Base-by-base conservation (phyloP, 2,113 vertebrate species). In the Hippolais icterina region DNA sequence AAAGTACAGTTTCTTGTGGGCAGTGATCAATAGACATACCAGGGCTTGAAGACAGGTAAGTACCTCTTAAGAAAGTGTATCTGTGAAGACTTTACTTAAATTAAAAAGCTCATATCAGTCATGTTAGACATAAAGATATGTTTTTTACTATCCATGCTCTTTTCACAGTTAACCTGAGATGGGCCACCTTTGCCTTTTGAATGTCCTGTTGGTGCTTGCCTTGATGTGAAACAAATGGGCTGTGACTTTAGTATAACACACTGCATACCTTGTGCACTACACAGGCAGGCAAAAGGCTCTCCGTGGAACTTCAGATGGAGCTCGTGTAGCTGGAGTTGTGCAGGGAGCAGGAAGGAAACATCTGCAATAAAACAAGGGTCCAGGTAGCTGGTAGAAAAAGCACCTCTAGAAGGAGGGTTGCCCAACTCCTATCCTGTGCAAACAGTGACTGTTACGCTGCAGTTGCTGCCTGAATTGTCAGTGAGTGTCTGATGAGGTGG, bases 1-100 rank as follows among this genome's bases (percentile, higher is more conserved):
- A 53, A 93, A 93, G 82, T 87, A 77, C 68, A 74, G 72, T 90
- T 94, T 87, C 79, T 89, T 86, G 72, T 92, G 80, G 85, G 93
- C 87, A 93, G 83, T 89, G 69, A 85, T 94, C 84, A 53, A 79
- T 70, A 94, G 66, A 72, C 65, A 42, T 91, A 65, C n/a, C 52
- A 76, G 41, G 72, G 53, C 87, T 90, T 91, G 64, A 91, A 65
- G 21, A 60, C 59, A 83, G 76, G 76, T 85, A 95, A 96, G 94
- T 84, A 72, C 24, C 11, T 63, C 12, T 23, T n/a, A 13, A 83
- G 66, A 78, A 89, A 81, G 71, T 2, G 1, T 31, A 37, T 44
- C 90, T 92, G 64, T 2, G 9, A 44, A 83, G 56, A 57, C 41
- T 86, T 84, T 19, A 20, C 41, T 87, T 78, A 20, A 6, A 56